Percentiles rank a stretch among this genome's conserved stretches.
Conservation (phyloP, 2,113 vertebrate genomes). For the Brachirus orientalis region DNA sequence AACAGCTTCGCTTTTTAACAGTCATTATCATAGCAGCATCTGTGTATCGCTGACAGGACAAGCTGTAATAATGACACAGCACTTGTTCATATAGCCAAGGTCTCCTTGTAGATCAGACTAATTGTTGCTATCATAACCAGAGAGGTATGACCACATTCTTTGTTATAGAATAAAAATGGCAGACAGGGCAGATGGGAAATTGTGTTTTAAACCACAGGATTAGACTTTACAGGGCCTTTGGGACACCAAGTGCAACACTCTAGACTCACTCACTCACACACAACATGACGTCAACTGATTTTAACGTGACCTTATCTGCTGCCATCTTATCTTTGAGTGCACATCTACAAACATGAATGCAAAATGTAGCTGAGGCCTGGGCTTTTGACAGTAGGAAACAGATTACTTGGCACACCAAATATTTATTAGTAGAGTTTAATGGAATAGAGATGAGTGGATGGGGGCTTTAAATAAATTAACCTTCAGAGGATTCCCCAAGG, state of each 20-base stretch:
- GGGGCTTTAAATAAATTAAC: constrained; percentile 86
- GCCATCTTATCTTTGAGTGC: constrained; percentile 32
- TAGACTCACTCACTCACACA: background rate
- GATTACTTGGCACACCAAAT: constrained; percentile 81
- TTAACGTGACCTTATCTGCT: constrained; percentile 59
- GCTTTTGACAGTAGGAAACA: constrained; percentile 76
- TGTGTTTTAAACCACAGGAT: constrained; percentile 39
- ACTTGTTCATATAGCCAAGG: constrained; percentile 52
- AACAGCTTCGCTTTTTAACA: constrained; percentile 61
- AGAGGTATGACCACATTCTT: constrained; percentile 48
- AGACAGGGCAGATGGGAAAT: constrained; percentile 56
- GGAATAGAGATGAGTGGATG: constrained; percentile 81
- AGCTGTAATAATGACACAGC: constrained; percentile 64
- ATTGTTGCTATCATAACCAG: constrained; percentile 55
- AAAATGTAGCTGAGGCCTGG: constrained; percentile 49
- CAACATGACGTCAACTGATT: constrained; percentile 43
- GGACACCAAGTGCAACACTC: constrained; percentile 42
- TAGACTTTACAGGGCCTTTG: constrained; percentile 50
- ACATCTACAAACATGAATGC: constrained; percentile 30
- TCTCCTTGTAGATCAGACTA: constrained; percentile 60
- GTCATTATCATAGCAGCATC: constrained; percentile 64
- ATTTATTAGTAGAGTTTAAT: constrained; percentile 85
- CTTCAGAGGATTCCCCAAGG: constrained; percentile 78
- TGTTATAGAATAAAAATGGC: constrained; percentile 38
- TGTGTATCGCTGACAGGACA: constrained; percentile 66